Base-by-base conservation (phyloP, 2,113 vertebrate genomes). In the Lagopus muta region DNA sequence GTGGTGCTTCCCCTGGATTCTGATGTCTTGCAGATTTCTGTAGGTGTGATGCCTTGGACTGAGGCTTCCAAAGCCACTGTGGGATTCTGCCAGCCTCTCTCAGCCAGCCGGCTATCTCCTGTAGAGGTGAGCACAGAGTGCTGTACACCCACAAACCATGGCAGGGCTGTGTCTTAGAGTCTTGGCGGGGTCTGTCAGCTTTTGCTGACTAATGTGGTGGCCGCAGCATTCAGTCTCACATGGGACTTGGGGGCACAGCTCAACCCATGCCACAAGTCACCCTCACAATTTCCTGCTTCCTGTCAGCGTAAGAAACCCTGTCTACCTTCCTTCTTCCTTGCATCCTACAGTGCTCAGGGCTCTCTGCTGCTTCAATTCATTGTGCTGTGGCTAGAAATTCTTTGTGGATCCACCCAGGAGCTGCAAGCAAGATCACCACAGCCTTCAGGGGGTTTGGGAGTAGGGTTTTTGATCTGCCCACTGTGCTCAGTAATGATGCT, bases 171-270 rank as follows among this genome's bases (percentile, higher is more conserved):
- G 78, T 38, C 47, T 32, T 6, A 36, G 7, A 8, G 36, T 14
- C 34, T 10, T 5, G 2, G 62, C 3, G 40, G 16, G 61, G 72
- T 2, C 50, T 25, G 48, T 48, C 80, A 28, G n/a, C 72, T 57
- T 32, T 4, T 19, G 30, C 54, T 36, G 55, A 65, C 61, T 40
- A 13, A 64, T 1, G 50, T 1, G 15, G 28, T 42, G 89, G 43
- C 1, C 2, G 71, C 54, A 50, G 58, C 8, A 1, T 4, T 11
- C 14, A 42, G 13, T 34, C 58, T 87, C 38, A 21, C 4, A 0
- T 40, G 54, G 52, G 50, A 57, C 55, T 14, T 6, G 22, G 58
- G 75, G 58, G 42, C 18, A 32, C 1, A 42, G 71, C 65, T 6
- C 61, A 65, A 2, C 30, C 72, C 25, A 5, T n/a, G 40, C 3